Base-by-base conservation (phyloP, 1,140 invertebrate genomes). In the Drosophila pruinosa region DNA sequence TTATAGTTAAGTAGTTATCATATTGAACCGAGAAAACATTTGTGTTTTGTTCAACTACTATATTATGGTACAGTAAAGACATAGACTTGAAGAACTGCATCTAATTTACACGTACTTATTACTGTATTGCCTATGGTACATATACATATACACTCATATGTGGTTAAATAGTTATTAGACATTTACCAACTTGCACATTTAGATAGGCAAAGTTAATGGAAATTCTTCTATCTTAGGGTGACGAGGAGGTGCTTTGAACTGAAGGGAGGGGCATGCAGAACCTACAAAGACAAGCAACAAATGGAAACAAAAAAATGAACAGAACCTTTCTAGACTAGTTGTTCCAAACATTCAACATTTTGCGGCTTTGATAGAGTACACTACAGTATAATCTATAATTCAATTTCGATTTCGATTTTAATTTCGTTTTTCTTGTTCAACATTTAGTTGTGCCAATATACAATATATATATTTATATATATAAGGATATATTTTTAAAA, bases 401-500 rank as follows among this genome's bases (percentile, higher is more conserved):
- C 4, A 69, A 31, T 57, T 53, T 72, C 6, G 22, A 38, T 63
- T 5, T 43, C 5, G 6, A 12, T 26, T 10, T 26, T 48, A 67
- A 63, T 56, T 31, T 34, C 24, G 34, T 63, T 34, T 26, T n/a
- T 43, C n/a, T 15, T 48, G 36, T 62, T 67, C 71, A 83, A 78
- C 71, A 71, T 56, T 65, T 19, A 31, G 54, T 72, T 69, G 62
- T 83, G 75, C 75, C 56, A 80, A 73, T 82, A 85, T 80, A 76
- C 2, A 77, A 85, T 80, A 76, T 5, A 77, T 77, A 77, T n/a
- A 34, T 31, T n/a, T 31, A n/a, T n/a, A n/a, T n/a, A n/a, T n/a
- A n/a, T n/a, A n/a, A n/a, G n/a, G n/a, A n/a, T 31, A 3, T 31
- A 3, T 80, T 80, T 85, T 86, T 86, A 65, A 73, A 80, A 85